Evolutionary conservation across 2,888 invertebrate species (phyloP).

Genomic region (Chloroclystis v-ata): DNA sequence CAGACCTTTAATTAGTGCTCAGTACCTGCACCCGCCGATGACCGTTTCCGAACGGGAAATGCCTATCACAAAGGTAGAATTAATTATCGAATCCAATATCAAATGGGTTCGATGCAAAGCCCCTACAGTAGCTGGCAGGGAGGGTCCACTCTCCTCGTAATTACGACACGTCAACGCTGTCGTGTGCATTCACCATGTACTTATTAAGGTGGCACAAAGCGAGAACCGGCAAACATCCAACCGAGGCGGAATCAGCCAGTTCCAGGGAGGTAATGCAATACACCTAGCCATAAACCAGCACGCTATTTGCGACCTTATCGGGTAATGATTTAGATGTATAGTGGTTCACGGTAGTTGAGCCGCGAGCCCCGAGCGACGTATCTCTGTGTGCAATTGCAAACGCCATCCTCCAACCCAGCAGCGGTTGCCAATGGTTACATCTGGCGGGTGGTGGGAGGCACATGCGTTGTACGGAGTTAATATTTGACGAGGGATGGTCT

Average conservation of each 20-base stretch:
- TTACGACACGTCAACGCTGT: slow-evolving; percentile 49
- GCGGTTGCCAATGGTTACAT: slow-evolving; percentile 54
- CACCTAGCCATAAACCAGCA: slow-evolving; percentile 34
- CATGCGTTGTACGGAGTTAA: slow-evolving; percentile 52
- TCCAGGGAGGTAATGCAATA: slow-evolving; percentile 46
- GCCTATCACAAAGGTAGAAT: slow-evolving; percentile 49
- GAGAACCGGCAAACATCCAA: slow-evolving; percentile 38
- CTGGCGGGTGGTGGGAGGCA: slow-evolving; percentile 33
- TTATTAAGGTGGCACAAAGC: slow-evolving; percentile 45
- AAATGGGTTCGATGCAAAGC: slow-evolving; percentile 42
- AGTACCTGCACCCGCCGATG: slow-evolving; percentile 36
- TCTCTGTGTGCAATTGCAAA: slow-evolving; percentile 38
- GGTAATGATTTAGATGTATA: slow-evolving; percentile 18
- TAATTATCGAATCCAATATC: slow-evolving; percentile 54
- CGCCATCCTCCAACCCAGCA: slow-evolving; percentile 31
- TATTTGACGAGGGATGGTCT: slow-evolving; percentile 54
- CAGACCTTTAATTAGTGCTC: slow-evolving; percentile 40
- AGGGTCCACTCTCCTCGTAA: slow-evolving; percentile 45
- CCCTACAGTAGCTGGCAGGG: slow-evolving; percentile 21
- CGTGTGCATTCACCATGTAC: slow-evolving; percentile 41
- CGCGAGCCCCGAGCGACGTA: slow-evolving; percentile 36
- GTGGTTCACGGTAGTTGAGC: slow-evolving; percentile 10
- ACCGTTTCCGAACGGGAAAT: slow-evolving; percentile 38
- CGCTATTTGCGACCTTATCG: slow-evolving; percentile 32
- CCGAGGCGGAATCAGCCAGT: slow-evolving; percentile 45